Conservation (phyloP, 1,140 invertebrate species). For the Mercenaria mercenaria region DNA sequence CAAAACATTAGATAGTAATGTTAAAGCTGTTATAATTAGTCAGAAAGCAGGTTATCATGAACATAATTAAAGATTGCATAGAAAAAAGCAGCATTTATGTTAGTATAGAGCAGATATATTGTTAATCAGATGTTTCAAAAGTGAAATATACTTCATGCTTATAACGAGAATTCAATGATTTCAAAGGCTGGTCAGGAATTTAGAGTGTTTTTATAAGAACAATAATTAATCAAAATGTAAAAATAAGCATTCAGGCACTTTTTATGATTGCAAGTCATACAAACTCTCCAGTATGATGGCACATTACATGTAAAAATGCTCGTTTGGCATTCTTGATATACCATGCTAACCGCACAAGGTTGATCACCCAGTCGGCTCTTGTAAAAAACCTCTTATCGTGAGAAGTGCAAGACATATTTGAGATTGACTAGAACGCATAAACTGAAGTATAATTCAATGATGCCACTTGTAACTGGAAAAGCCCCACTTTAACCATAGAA, state of each 20-base stretch:
- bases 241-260: neutral
- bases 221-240: neutral
- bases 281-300: neutral
- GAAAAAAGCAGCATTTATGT: neutral
- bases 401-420: neutral
- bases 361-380: neutral
- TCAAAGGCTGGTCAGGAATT: neutral
- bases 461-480: slow-evolving; percentile 5
- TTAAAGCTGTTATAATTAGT: too few species aligned
- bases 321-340: neutral
- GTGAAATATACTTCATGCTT: slow-evolving; percentile 31
- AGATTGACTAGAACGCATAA: slow-evolving; percentile 6
- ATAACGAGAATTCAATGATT: neutral
- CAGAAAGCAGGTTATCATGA: too few species aligned
- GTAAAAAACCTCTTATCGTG: neutral
- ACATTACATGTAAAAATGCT: neutral
- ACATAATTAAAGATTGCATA: neutral
- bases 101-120: neutral
- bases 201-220: neutral
- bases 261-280: neutral
- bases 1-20: too few species aligned
- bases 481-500: neutral
- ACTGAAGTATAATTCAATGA: slow-evolving; percentile 3
- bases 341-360: neutral
- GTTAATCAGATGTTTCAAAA: slow-evolving; percentile 21